These are phyloP conservation scores for Dinocampus coccinellae DNA, from an alignment of 2,888 invertebrate species.

Conservation along the genomic window DNA sequence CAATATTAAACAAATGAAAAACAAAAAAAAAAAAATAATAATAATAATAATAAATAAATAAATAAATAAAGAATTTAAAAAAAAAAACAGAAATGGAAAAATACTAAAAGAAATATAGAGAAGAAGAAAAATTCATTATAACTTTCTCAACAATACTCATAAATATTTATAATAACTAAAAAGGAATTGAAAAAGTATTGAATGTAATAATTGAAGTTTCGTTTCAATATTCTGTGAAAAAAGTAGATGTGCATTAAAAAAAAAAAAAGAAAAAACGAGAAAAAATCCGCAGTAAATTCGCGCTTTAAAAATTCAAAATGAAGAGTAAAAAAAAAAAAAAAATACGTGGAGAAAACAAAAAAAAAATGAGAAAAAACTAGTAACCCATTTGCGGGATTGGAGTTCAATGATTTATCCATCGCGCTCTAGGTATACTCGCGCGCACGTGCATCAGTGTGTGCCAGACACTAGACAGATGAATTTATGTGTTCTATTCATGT, in stretches of 20 bases:
- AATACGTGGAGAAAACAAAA: background rate
- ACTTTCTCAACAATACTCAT: too few relatives aligned
- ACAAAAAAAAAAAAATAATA: too few relatives aligned
- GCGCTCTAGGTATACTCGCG: background rate
- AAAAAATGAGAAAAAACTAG: background rate
- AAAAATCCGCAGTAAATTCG: background rate
- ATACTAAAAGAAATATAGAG: too few relatives aligned
- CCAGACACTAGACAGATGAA: slow-evolving; percentile 5
- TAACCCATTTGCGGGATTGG: slow-evolving; percentile 14
- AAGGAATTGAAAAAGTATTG: background rate
- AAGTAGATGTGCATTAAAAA: too few relatives aligned
- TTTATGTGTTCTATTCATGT: background rate
- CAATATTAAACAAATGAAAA: too few relatives aligned
- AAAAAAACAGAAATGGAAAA: too few relatives aligned
- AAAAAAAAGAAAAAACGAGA: background rate
- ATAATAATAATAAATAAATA: too few relatives aligned
- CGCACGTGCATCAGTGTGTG: background rate
- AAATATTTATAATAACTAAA: background rate
- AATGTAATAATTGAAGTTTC: background rate
- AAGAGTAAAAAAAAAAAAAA: background rate
- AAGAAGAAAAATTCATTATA: too few relatives aligned
- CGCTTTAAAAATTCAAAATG: slow-evolving; percentile 8
- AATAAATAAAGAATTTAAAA: too few relatives aligned
- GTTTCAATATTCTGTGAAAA: background rate
- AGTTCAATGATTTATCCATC: slow-evolving; percentile 13